These are phyloP conservation scores for Meleagris gallopavo DNA, from an alignment of 2,113 vertebrate species.

Conservation along the genomic window DNA sequence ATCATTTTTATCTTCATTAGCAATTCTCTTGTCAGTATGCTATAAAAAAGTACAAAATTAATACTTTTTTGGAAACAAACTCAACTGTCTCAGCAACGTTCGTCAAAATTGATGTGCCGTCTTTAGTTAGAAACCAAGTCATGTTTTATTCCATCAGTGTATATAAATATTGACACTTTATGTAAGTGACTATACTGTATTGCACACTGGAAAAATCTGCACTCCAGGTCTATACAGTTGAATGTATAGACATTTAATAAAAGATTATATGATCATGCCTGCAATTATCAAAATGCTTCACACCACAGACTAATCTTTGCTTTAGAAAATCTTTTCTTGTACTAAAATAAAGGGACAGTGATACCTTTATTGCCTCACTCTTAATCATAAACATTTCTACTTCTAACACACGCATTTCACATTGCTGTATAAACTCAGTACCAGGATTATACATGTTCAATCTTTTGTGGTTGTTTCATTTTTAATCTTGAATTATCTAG, in stretches of 20 bases:
- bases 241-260: background rate
- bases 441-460: background rate
- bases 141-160: background rate
- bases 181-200: background rate
- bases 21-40: slow-evolving; percentile 27
- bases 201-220: background rate
- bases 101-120: slow-evolving; percentile 42
- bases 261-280: background rate
- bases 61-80: slow-evolving; percentile 12
- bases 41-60: slow-evolving; percentile 27
- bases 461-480: background rate
- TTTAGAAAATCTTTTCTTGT: background rate
- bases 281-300: background rate
- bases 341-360: background rate
- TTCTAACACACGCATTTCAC: background rate
- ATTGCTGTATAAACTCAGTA: background rate
- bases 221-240: background rate
- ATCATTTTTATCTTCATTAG: slow-evolving; percentile 49
- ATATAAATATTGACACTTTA: slow-evolving; percentile 55
- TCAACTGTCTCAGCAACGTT: slow-evolving; percentile 42
- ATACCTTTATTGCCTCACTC: background rate
- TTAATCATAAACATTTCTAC: background rate
- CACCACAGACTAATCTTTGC: background rate
- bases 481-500: background rate
- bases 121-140: slow-evolving; percentile 56